phyloP scores from a whole-genome alignment of 2,797 vertebrate species.

The Hippopotamyrus pictus region DNA sequence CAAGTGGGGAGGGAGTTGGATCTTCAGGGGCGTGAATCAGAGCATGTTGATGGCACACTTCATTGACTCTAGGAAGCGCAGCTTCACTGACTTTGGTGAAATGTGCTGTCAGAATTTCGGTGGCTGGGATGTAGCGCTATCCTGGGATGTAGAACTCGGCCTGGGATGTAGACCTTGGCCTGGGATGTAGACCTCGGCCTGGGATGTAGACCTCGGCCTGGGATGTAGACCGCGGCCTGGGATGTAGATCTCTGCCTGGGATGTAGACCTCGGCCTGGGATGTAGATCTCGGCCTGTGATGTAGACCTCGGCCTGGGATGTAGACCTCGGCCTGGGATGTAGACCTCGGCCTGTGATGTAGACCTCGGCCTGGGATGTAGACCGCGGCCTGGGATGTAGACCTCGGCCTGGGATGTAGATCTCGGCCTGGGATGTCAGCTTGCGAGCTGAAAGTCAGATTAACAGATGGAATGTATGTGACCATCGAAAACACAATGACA shows the following conservation, averaged over 20 bases:
- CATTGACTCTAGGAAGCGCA: not conserved
- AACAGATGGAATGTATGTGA: not conserved
- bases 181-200: no score
- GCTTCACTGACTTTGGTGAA: not conserved
- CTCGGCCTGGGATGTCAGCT: not conserved
- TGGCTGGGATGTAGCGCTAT: not conserved
- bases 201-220: not conserved
- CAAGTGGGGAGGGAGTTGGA: not conserved
- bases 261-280: no score
- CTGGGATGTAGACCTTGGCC: no score
- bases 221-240: no score
- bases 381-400: no score
- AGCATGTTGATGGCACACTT: not conserved
- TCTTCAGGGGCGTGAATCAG: not conserved
- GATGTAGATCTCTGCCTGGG: no score
- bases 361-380: no score
- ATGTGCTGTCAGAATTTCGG: not conserved
- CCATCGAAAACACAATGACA: not conserved
- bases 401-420: not conserved
- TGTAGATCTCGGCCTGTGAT: no score
- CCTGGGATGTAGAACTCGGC: not conserved
- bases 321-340: no score
- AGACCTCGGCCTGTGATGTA: no score
- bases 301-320: no score
- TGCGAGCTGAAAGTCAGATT: not conserved